Evolutionary conservation across 2,797 vertebrate genomes (phyloP).

Genomic region (Sylvilagus floridanus): DNA sequence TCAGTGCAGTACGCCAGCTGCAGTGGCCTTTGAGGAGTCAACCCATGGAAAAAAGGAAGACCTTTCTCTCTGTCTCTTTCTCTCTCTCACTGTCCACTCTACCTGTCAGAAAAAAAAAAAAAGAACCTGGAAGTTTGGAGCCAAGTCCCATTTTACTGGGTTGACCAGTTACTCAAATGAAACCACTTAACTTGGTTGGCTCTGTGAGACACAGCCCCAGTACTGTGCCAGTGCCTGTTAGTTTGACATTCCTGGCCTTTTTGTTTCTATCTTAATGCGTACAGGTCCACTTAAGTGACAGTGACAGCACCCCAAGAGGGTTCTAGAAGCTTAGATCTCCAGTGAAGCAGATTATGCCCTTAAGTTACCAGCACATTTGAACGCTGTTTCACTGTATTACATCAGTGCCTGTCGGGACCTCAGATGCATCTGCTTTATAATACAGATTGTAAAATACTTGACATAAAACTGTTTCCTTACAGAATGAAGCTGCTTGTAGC

Average conservation of each 20-base stretch:
- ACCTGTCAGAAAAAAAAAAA: too few relatives aligned
- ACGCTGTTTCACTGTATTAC: neutral
- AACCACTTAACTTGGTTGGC: conserved; percentile 60
- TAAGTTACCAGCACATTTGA: conserved; percentile 1
- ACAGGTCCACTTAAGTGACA: conserved; percentile 50
- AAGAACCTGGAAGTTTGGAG: conserved; percentile 33
- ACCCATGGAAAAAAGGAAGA: too few relatives aligned
- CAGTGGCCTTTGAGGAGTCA: too few relatives aligned
- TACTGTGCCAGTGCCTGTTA: conserved; percentile 40
- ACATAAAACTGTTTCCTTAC: conserved; percentile 33
- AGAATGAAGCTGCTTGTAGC: conserved; percentile 1
- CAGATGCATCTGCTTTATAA: neutral
- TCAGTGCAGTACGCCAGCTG: too few relatives aligned
- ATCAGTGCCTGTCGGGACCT: neutral
- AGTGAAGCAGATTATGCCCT: conserved; percentile 20
- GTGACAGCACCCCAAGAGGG: conserved; percentile 66
- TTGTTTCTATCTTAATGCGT: conserved; percentile 58
- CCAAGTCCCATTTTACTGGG: conserved; percentile 63
- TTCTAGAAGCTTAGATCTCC: conserved; percentile 60
- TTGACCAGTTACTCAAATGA: conserved; percentile 63
- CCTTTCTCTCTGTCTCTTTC: too few relatives aligned
- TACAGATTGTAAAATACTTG: conserved; percentile 48
- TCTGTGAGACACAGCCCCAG: conserved; percentile 1
- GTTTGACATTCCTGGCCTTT: conserved; percentile 65
- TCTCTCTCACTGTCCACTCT: too few relatives aligned